phyloP scores from a whole-genome alignment of 1,140 invertebrate species.

The Cephus cinctus region DNA sequence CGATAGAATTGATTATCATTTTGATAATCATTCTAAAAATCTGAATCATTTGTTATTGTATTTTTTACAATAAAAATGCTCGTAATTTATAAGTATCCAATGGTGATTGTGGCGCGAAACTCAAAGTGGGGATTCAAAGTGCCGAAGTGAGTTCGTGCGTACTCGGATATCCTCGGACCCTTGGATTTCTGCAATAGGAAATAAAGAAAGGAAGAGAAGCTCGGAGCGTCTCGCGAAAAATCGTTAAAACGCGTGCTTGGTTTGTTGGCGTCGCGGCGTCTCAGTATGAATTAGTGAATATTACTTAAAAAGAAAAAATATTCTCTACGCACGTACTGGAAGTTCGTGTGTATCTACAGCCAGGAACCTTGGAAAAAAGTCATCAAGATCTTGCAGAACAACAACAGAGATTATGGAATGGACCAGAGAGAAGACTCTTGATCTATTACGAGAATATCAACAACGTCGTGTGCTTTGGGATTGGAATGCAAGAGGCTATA shows the following conservation, averaged over 20 bases:
- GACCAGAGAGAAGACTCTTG: conserved; percentile 54
- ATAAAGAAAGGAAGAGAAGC: conserved; percentile 35
- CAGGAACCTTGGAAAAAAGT: conserved; percentile 19
- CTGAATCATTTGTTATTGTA: too few relatives aligned
- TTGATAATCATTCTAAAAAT: too few relatives aligned
- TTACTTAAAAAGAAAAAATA: too few relatives aligned
- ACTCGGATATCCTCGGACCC: conserved; percentile 32
- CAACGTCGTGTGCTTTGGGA: conserved; percentile 55
- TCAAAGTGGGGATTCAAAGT: too few relatives aligned
- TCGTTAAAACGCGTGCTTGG: conserved; percentile 38
- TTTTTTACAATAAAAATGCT: too few relatives aligned
- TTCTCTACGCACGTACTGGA: background rate
- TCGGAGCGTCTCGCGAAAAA: conserved; percentile 31
- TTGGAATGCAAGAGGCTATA: conserved; percentile 52
- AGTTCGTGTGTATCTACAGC: conserved; percentile 17
- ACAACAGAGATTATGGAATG: conserved; percentile 56
- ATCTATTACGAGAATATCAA: conserved; percentile 53
- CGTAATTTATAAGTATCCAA: too few relatives aligned
- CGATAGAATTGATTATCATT: too few relatives aligned
- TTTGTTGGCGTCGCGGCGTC: conserved; percentile 18
- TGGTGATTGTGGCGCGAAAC: too few relatives aligned
- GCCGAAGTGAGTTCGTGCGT: conserved; percentile 38
- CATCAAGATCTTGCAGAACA: background rate
- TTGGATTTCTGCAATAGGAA: conserved; percentile 27
- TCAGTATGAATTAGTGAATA: too few relatives aligned